Conservation (phyloP, 1,140 invertebrate species). For the Carcinoscorpius rotundicauda region DNA sequence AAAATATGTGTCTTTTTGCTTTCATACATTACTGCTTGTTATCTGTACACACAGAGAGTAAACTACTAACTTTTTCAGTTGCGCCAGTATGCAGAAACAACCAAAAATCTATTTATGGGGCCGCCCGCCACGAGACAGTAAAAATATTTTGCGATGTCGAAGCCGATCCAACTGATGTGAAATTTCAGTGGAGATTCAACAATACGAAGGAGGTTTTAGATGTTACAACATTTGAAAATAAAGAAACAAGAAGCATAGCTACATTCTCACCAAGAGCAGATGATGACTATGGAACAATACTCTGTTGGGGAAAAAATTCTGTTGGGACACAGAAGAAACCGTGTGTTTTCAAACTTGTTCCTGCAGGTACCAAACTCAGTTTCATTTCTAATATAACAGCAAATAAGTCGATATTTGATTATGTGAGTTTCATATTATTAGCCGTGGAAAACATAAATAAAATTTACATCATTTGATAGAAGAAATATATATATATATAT, state of each 20-base stretch:
- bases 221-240: conserved; percentile 30
- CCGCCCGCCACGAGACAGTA: conserved; percentile 75
- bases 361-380: conserved; percentile 20
- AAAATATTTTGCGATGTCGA: conserved; percentile 77
- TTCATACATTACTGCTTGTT: too few species aligned
- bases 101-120: conserved; percentile 66
- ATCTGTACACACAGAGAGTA: too few species aligned
- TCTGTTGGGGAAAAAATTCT: conserved; percentile 25
- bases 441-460: conserved; percentile 50
- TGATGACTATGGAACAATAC: conserved; percentile 53
- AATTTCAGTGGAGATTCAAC: conserved; percentile 85
- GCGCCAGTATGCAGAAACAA: conserved; percentile 68
- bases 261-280: conserved; percentile 48
- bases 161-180: conserved; percentile 61
- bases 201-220: conserved; percentile 77
- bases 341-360: conserved; percentile 25
- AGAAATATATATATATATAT: conserved; percentile 34
- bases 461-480: conserved; percentile 44
- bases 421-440: too few species aligned
- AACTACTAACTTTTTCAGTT: conserved; percentile 41
- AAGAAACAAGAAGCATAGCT: conserved; percentile 47
- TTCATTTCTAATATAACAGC: neutral
- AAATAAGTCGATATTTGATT: too few species aligned
- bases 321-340: conserved; percentile 25
- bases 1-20: too few species aligned